A percentile compares a stretch with the other conserved stretches of the same genome.
phyloP scores from a whole-genome alignment of 2,113 vertebrate species.

The Rhabdornis inornatus region DNA sequence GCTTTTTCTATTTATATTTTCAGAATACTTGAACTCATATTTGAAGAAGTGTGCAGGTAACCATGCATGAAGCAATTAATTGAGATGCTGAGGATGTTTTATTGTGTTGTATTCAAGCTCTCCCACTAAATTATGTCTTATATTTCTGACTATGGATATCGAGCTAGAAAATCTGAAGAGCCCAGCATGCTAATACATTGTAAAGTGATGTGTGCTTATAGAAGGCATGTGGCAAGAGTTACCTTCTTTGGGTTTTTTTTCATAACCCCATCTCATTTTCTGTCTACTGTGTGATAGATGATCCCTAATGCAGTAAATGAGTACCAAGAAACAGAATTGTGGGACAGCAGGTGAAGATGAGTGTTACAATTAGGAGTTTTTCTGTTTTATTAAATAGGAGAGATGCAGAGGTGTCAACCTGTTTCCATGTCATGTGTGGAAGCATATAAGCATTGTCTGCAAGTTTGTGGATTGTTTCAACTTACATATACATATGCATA shows the following conservation, averaged over 20 bases:
- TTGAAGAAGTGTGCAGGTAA: neutral
- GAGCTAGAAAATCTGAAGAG: conserved; percentile 51
- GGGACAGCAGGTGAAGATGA: conserved; percentile 22
- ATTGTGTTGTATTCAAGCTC: neutral
- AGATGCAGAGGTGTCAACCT: neutral
- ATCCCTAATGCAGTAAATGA: neutral
- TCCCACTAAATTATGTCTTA: neutral
- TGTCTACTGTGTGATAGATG: rapidly evolving
- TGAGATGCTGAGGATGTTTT: neutral
- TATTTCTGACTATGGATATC: neutral
- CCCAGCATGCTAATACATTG: neutral
- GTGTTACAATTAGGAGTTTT: conserved; percentile 71
- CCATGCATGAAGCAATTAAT: neutral
- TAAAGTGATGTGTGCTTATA: neutral
- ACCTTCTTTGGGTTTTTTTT: neutral
- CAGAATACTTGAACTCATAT: neutral
- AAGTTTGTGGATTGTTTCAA: neutral
- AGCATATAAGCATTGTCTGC: neutral
- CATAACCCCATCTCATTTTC: neutral
- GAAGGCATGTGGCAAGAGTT: neutral
- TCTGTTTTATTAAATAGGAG: conserved; percentile 66
- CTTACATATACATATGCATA: neutral
- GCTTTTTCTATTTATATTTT: neutral
- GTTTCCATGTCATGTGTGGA: neutral
- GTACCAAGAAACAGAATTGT: neutral